Evolutionary conservation across 2,888 invertebrate genomes (phyloP), one percentile per base, ranked within the genome.

Genomic region (Disparrhopalites patrizii): DNA sequence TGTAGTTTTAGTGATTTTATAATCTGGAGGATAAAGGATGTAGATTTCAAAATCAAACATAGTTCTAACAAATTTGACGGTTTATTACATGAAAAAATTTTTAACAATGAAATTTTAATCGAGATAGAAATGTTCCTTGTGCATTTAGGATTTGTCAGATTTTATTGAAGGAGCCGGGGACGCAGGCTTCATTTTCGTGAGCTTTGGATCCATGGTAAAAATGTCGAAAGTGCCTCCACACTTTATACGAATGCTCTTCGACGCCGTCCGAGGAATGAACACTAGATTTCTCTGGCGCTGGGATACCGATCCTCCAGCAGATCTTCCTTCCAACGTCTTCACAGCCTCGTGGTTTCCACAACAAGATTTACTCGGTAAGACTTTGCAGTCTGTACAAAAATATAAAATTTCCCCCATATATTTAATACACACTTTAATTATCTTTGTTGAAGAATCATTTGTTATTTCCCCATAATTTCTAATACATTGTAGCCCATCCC

Each of bases 401-500:
- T n/a, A n/a, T n/a, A n/a, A n/a, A n/a, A n/a, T n/a, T n/a, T n/a
- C n/a, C n/a, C n/a, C n/a, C n/a, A n/a, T n/a, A n/a, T n/a, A n/a
- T n/a, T n/a, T n/a, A n/a, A n/a, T n/a, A n/a, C n/a, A n/a, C n/a
- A n/a, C n/a, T n/a, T n/a, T n/a, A n/a, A n/a, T n/a, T n/a, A n/a
- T n/a, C 36, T 36, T 36, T 15, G 36, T 10, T 15, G 36, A 7
- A 7, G 36, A 36, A 10, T 36, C 36, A 36, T 36, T 36, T 36
- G 36, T 36, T 15, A 36, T 36, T 36, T 36, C 36, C 36, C 15
- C 15, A 10, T 36, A 43, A 18, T 43, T 31, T 38, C 33, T 30
- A 50, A 40, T 47, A 23, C 25, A 23, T 61, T 70, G 55, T 71
- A 82, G 83, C 80, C 1, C 84, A 85, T 77, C 79, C 80, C 1